phyloP scores from a whole-genome alignment of 2,888 invertebrate species.

The Stenichneumon culpator region DNA sequence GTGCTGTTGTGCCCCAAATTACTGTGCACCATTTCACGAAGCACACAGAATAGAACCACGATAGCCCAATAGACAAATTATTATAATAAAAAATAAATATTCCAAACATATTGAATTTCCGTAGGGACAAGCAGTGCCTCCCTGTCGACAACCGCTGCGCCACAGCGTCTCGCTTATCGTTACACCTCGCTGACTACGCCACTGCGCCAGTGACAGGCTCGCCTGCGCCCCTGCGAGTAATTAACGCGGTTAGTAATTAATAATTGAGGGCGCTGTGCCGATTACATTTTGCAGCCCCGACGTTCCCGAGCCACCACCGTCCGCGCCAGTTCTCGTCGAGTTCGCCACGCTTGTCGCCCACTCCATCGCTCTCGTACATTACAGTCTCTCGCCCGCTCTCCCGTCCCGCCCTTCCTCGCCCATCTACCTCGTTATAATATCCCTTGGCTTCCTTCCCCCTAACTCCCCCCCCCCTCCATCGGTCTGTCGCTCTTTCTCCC shows the following conservation, averaged over 20 bases:
- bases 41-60: too few species aligned
- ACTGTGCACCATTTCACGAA: too few species aligned
- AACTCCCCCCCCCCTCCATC: slow-evolving; percentile 32
- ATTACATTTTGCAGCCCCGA: slow-evolving; percentile 83
- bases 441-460: slow-evolving; percentile 31
- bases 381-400: slow-evolving; percentile 27
- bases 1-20: too few species aligned
- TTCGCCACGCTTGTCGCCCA: slow-evolving; percentile 5
- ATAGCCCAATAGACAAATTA: too few species aligned
- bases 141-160: not conserved
- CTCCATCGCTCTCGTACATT: slow-evolving; percentile 9
- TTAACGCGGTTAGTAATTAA: slow-evolving; percentile 84
- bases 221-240: slow-evolving; percentile 81
- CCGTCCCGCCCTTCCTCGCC: not conserved
- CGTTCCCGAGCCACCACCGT: slow-evolving; percentile 55
- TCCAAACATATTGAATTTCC: not conserved
- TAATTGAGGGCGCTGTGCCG: slow-evolving; percentile 83
- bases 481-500: slow-evolving; percentile 41
- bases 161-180: slow-evolving; percentile 29
- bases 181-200: slow-evolving; percentile 72
- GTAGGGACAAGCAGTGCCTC: not conserved
- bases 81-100: too few species aligned
- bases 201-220: slow-evolving; percentile 80
- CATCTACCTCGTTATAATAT: slow-evolving; percentile 47
- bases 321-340: slow-evolving; percentile 19